Evolutionary conservation across 2,888 invertebrate species (phyloP).

Genomic region (Drosophila monieri): DNA sequence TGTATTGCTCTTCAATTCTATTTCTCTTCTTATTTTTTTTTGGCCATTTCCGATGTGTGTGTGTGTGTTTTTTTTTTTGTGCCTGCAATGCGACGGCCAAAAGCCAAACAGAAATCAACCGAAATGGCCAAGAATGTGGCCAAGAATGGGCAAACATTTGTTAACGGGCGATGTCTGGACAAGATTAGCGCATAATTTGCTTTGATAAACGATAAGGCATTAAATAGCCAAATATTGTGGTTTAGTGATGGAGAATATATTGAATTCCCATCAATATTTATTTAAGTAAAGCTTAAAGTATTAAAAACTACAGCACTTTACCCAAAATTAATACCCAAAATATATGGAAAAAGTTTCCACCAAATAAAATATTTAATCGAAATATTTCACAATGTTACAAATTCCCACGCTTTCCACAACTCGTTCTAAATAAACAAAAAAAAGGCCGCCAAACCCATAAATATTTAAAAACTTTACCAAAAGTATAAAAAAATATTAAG

Average conservation of each 20-base stretch:
- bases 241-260: conserved; percentile 4
- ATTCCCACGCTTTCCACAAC: conserved; percentile 30
- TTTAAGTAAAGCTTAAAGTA: neutral
- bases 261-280: neutral
- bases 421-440: neutral
- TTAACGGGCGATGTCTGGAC: conserved; percentile 58
- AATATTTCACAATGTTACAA: neutral
- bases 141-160: conserved; percentile 32
- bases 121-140: conserved; percentile 2
- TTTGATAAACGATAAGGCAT: conserved; percentile 25
- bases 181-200: conserved; percentile 50
- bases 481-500: conserved; percentile 8
- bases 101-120: conserved; percentile 32
- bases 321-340: neutral
- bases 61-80: conserved; percentile 20
- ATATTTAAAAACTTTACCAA: conserved; percentile 13
- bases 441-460: neutral
- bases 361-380: neutral
- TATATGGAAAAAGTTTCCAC: neutral
- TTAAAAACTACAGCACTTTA: too few species aligned
- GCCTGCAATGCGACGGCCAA: conserved; percentile 53
- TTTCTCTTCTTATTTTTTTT: conserved; percentile 5
- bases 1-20: conserved; percentile 61
- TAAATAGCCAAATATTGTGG: neutral
- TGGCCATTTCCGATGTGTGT: conserved; percentile 3